Base-by-base conservation (phyloP, 2,888 invertebrate genomes). In the Cheilosia variabilis region DNA sequence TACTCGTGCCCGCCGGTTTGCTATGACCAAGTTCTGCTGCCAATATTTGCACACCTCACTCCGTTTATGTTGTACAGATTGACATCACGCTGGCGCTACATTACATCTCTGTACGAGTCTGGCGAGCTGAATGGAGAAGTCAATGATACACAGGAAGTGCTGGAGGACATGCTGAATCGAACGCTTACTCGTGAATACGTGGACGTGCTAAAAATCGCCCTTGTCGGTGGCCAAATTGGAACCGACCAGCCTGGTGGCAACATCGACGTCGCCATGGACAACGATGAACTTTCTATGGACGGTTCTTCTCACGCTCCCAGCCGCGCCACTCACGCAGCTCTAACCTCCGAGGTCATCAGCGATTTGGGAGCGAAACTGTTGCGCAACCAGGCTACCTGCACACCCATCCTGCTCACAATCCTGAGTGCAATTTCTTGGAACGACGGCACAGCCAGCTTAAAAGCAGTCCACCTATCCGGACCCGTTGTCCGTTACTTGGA, bases 121-220 rank as follows among this genome's bases (percentile, higher is more conserved):
- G 96, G 96, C 34, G 95, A 95, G 66, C 93, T 96, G 13, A 96
- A 96, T 87, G 96, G 96, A 88, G 96, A 96, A 87, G 95, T 95
- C 66, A 89, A 89, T 53, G 96, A 96, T 90, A 95, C 96, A 1
- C 96, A 96, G 90, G 97, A 97, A 91, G 96, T 97, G 2, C 93
- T 97, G 1, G 96, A 97, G 89, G 97, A 97, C 89, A 96, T 97
- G 93, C 93, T 98, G 62, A 96, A 97, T 82, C 93, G 98, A 77
- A 96, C 96, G 77, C 92, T 98, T 72, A 97, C 98, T 0, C 94
- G 97, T 80, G 98, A 98, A 91, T 97, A 98, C 90, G 92, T 98
- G 31, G 98, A 98, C 88, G 94, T 98, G 1, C 91, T 98, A 27
- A 95, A 95, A 93, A 94, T 94, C 31, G 96, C 95, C 1, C 91